These are phyloP conservation scores for Melanotaenia pygmaea DNA, from an alignment of 2,797 vertebrate genomes.

Conservation along the genomic window DNA sequence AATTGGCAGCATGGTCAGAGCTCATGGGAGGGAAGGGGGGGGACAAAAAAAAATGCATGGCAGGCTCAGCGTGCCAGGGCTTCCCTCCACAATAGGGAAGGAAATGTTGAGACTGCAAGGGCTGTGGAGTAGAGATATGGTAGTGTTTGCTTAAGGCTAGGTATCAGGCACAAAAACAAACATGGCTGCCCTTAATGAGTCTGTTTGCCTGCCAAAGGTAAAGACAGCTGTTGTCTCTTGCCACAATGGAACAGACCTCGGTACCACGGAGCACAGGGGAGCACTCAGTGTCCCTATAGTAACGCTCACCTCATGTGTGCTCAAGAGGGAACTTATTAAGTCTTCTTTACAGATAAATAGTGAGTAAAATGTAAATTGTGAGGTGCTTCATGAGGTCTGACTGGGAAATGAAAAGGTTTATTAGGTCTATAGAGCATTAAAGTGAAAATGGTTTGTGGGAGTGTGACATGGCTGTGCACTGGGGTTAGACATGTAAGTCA, in stretches of 20 bases:
- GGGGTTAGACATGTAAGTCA: conserved; percentile 48
- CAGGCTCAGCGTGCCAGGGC: conserved; percentile 61
- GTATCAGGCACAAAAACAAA: conserved; percentile 85
- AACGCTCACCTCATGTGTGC: conserved; percentile 74
- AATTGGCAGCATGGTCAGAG: conserved; percentile 59
- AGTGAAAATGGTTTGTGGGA: conserved; percentile 58
- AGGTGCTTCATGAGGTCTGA: conserved; percentile 57
- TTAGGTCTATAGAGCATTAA: conserved; percentile 59
- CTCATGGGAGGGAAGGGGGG: conserved; percentile 16
- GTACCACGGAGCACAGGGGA: conserved; percentile 56
- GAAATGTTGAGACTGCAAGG: conserved; percentile 78
- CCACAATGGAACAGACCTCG: conserved; percentile 75
- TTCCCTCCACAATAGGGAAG: conserved; percentile 73
- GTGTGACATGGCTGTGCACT: conserved; percentile 48
- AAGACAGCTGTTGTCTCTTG: conserved; percentile 83
- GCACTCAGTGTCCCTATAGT: conserved; percentile 75
- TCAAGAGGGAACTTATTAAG: conserved; percentile 72
- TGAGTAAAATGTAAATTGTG: conserved; percentile 73
- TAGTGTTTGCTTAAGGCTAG: conserved; percentile 82
- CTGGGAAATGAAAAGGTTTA: conserved; percentile 65
- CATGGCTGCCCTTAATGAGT: conserved; percentile 82
- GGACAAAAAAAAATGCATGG: background rate
- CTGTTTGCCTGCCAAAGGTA: conserved; percentile 85
- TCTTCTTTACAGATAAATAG: conserved; percentile 71
- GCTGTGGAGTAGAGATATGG: conserved; percentile 80